Evolutionary conservation across 2,113 vertebrate genomes (phyloP), one percentile per base, ranked within the genome.

Genomic region (Falco punctatus): DNA sequence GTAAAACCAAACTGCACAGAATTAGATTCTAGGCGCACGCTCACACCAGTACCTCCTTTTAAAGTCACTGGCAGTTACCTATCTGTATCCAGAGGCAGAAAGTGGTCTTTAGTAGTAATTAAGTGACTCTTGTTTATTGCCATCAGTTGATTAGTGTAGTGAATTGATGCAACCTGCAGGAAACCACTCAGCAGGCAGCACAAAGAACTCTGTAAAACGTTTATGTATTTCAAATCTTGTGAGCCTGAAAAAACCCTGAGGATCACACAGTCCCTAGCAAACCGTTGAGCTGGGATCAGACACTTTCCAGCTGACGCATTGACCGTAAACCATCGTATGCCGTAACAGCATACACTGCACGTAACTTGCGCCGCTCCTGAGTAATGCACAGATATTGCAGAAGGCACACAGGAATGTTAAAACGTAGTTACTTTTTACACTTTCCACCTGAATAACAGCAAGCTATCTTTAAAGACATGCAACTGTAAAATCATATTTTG

Each of bases 61-160:
- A 71, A 93, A 92, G 38, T 57, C 33, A 24, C 26, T 75, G 26
- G 17, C 32, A 86, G 40, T 44, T 90, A 44, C 35, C 74, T 69
- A 17, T 74, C 73, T 81, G 42, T 44, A 92, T 48, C 81, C 48
- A 86, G 55, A 88, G 65, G 78, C 64, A 83, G 55, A 92, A 86
- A 92, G 12, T 55, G 12, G 61, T 86, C 57, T 87, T 85, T 77
- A 88, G 82, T 9, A 87, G 59, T 73, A 94, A 91, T 94, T 92
- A 95, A 95, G 88, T 88, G 15, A 71, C 48, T 96, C 24, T 82
- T 83, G 42, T 71, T 94, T 84, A 28, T 79, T 88, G 52, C 38
- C 40, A 48, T 90, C 65, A n/a, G 54, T 83, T 90, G 51, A 92
- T 94, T 81, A 79, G 59, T 78, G 52, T 58, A 61, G 78, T 92